Conservation (phyloP, 2,113 vertebrate species). For the Megaleporinus macrocephalus region DNA sequence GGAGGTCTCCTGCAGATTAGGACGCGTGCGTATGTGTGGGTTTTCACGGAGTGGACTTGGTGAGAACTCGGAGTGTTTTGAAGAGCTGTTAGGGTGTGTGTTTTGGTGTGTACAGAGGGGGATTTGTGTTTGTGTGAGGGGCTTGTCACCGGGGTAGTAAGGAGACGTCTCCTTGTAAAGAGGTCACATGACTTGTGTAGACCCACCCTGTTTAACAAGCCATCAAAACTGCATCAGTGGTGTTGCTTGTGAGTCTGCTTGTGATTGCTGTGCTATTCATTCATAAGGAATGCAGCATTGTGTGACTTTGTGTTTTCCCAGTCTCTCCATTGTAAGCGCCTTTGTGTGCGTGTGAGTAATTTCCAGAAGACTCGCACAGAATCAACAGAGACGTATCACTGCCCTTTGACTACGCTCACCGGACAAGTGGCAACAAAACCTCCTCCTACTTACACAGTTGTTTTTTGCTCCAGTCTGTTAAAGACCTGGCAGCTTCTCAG, state of each 20-base stretch:
- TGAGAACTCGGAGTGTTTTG: neutral
- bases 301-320: neutral
- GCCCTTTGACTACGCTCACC: neutral
- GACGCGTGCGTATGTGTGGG: neutral
- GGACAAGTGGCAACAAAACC: neutral
- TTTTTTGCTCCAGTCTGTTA: neutral
- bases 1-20: neutral
- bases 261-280: neutral
- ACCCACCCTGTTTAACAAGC: neutral
- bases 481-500: neutral
- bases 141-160: neutral
- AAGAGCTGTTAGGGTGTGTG: neutral
- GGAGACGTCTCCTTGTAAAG: neutral
- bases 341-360: neutral
- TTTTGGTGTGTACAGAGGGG: neutral
- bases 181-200: constrained; percentile 23
- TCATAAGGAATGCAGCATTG: constrained; percentile 1
- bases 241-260: neutral
- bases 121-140: neutral
- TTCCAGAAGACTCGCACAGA: neutral
- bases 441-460: neutral
- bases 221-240: constrained; percentile 21
- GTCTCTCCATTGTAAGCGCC: neutral
- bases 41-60: neutral
- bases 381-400: constrained; percentile 12